These are phyloP conservation scores for Aegotheles bennettii DNA, from an alignment of 2,113 vertebrate genomes.

Conservation along the genomic window DNA sequence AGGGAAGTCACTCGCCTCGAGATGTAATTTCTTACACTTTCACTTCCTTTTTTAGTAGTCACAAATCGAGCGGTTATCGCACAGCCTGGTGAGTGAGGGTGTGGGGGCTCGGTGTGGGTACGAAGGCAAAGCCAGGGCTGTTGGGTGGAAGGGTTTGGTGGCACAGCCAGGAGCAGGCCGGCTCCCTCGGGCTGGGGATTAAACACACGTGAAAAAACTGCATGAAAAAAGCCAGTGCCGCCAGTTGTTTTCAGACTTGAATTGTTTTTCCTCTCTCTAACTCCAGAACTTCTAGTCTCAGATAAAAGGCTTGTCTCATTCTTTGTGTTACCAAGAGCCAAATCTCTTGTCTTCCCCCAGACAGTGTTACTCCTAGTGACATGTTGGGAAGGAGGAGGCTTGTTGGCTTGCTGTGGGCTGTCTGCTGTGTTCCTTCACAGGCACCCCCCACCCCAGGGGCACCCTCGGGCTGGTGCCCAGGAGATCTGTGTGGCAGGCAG, in stretches of 20 bases:
- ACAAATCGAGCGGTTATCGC: background rate
- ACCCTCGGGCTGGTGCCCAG: fast-evolving
- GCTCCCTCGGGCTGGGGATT: background rate
- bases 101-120: background rate
- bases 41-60: background rate
- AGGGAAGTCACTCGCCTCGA: background rate
- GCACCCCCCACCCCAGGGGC: fast-evolving
- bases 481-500: fast-evolving
- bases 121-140: fast-evolving
- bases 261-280: background rate
- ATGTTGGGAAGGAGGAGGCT: background rate
- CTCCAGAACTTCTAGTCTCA: fast-evolving
- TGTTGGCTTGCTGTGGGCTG: background rate
- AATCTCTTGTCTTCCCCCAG: background rate
- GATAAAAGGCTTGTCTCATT: background rate
- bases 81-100: fast-evolving
- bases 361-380: background rate
- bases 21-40: background rate
- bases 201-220: background rate
- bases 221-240: background rate
- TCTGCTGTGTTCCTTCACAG: background rate
- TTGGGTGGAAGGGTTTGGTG: fast-evolving
- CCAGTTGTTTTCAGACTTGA: background rate
- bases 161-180: fast-evolving
- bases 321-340: background rate